Conservation (phyloP, 2,888 invertebrate genomes). For the Ochlodes sylvanus region DNA sequence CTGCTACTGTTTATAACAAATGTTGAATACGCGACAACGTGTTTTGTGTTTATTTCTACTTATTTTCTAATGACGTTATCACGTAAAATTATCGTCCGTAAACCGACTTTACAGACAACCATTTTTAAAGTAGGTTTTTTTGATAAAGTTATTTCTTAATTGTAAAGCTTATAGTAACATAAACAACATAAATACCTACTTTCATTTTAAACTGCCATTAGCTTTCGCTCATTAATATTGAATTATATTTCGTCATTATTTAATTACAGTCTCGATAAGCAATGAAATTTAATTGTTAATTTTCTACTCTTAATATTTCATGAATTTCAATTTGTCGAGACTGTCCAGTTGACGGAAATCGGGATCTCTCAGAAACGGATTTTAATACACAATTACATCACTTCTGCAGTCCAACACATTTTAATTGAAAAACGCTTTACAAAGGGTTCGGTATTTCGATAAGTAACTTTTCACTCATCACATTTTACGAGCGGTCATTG, state of each 20-base stretch:
- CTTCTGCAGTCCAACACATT: background rate
- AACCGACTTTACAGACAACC: no score
- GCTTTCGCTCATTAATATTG: background rate
- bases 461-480: no score
- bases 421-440: background rate
- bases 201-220: background rate
- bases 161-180: no score
- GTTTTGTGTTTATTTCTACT: no score
- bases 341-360: conserved; percentile 6
- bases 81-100: no score
- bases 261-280: background rate
- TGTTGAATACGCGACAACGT: no score
- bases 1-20: no score
- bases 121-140: no score
- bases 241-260: background rate
- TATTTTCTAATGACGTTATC: no score
- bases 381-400: conserved; percentile 6
- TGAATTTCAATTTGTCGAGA: conserved; percentile 6
- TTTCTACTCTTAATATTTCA: conserved; percentile 4
- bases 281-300: background rate
- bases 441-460: background rate
- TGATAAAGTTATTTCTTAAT: no score
- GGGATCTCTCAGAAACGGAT: background rate
- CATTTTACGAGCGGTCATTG: no score
- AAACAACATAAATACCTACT: no score